Percentiles rank a stretch among this genome's conserved stretches.
Evolutionary conservation across 1,140 invertebrate genomes (phyloP).

Genomic region (Hypsibius dujardini): DNA sequence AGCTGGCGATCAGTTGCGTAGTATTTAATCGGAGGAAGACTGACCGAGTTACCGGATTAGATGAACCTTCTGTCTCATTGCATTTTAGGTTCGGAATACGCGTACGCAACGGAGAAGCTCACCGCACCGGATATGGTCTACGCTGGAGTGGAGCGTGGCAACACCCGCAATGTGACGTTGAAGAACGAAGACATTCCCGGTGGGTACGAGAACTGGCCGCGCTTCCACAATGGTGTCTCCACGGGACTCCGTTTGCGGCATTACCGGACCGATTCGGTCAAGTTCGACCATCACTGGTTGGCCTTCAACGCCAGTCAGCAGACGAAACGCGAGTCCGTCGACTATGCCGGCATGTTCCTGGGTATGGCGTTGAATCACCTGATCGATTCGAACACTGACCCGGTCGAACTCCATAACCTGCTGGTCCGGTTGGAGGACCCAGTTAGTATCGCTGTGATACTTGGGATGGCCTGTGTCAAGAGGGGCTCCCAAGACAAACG

Average conservation of each 20-base stretch:
- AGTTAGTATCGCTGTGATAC: constrained; percentile 10
- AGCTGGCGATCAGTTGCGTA: too few relatives aligned
- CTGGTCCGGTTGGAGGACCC: constrained; percentile 11
- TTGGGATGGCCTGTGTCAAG: constrained; percentile 14
- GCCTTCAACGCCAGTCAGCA: neutral
- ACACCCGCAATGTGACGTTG: constrained; percentile 35
- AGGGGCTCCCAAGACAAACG: constrained; percentile 8
- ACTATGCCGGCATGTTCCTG: constrained; percentile 8
- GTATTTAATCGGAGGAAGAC: too few relatives aligned
- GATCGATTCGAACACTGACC: neutral
- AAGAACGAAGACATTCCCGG: neutral
- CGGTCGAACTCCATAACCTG: constrained; percentile 6
- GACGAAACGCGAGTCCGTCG: neutral
- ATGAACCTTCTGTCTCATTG: too few relatives aligned
- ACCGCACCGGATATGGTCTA: constrained; percentile 66
- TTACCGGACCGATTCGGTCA: constrained; percentile 24
- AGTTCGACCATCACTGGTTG: constrained; percentile 21
- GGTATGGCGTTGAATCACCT: neutral
- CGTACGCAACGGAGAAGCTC: constrained; percentile 36
- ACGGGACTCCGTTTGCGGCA: constrained; percentile 46
- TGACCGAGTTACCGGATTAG: too few relatives aligned
- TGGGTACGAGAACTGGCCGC: constrained; percentile 54
- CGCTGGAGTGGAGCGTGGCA: constrained; percentile 66
- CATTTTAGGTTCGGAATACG: constrained; percentile 8
- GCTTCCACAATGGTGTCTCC: constrained; percentile 92